A percentile compares a stretch with the other conserved stretches of the same genome.
Conservation (phyloP, 2,888 invertebrate species). For the Napeogenes sylphis region DNA sequence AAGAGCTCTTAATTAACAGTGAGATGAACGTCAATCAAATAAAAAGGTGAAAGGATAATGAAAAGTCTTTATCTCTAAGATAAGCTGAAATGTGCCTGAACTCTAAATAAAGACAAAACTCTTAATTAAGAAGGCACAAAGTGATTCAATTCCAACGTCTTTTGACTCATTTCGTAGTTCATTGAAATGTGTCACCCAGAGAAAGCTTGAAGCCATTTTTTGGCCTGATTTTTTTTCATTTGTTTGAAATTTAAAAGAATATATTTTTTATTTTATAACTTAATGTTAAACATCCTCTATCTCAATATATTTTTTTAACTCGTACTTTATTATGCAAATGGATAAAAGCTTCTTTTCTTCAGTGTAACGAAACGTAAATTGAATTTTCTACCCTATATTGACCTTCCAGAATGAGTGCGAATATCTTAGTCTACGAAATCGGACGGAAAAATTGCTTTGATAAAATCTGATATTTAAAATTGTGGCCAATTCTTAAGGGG, state of each 20-base stretch:
- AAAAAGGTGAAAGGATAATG: slow-evolving; percentile 56
- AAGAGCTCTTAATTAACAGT: slow-evolving; percentile 38
- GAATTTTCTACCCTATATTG: slow-evolving; percentile 46
- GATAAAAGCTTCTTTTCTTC: slow-evolving; percentile 32
- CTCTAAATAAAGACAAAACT: slow-evolving; percentile 6
- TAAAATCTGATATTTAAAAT: slow-evolving; percentile 21
- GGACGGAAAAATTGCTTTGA: slow-evolving; percentile 46
- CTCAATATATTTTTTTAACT: not conserved
- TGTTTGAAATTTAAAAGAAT: too few species aligned
- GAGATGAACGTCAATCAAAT: slow-evolving; percentile 37
- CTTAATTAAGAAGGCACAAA: slow-evolving; percentile 1
- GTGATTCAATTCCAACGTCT: not conserved
- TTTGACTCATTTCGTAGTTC: not conserved
- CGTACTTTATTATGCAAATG: slow-evolving; percentile 34
- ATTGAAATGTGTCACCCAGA: too few species aligned
- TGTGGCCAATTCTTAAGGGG: slow-evolving; percentile 15
- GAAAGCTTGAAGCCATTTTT: too few species aligned
- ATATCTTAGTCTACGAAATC: slow-evolving; percentile 43
- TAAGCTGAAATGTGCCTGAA: slow-evolving; percentile 1
- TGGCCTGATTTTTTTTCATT: too few species aligned
- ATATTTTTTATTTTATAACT: too few species aligned
- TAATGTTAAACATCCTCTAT: not conserved
- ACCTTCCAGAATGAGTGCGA: slow-evolving; percentile 41
- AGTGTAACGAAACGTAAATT: slow-evolving; percentile 40
- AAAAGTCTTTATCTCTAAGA: slow-evolving; percentile 41